Percentiles rank a stretch among this genome's conserved stretches.
Conservation (phyloP, 2,113 vertebrate species). For the Setophaga coronata region DNA sequence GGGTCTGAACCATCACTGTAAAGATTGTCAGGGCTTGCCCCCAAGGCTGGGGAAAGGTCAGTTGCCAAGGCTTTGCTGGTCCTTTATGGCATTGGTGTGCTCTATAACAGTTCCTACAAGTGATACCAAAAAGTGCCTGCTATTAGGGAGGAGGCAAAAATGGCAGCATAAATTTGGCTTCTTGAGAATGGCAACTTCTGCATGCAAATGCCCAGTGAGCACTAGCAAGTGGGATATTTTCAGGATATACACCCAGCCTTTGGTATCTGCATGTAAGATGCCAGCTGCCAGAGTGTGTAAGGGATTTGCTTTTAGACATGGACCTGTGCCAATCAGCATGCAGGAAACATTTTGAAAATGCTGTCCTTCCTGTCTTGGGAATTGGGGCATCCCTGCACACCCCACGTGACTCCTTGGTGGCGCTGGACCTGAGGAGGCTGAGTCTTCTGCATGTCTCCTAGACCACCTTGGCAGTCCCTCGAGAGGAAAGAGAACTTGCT, state of each 20-base stretch:
- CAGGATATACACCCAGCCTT: neutral
- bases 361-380: neutral
- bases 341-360: neutral
- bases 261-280: neutral
- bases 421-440: neutral
- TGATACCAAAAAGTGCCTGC: neutral
- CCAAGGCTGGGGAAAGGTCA: neutral
- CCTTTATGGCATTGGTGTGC: neutral
- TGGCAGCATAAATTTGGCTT: neutral
- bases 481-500: neutral
- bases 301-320: neutral
- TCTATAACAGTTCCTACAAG: neutral
- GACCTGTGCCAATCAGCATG: neutral
- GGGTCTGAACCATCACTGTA: neutral
- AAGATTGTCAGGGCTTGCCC: neutral
- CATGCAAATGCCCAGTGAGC: neutral
- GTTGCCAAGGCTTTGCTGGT: neutral
- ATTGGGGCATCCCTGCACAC: neutral
- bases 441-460: neutral
- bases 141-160: neutral
- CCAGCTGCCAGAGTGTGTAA: neutral
- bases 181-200: neutral
- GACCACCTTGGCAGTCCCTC: neutral
- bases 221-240: neutral
- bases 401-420: accelerated